Percentiles rank a stretch among this genome's conserved stretches.
Conservation (phyloP, 2,888 invertebrate genomes). For the Brenthis daphne region DNA sequence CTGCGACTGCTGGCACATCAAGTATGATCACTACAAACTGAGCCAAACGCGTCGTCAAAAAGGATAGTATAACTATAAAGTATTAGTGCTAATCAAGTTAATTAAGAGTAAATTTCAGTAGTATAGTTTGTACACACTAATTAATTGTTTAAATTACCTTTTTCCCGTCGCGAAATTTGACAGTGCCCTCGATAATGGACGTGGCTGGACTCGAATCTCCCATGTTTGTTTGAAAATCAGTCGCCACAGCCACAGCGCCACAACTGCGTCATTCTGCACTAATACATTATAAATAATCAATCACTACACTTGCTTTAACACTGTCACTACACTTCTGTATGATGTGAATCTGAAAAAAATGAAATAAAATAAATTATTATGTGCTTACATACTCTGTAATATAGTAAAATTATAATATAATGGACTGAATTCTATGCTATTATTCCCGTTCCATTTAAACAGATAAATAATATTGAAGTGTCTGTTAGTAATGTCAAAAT, state of each 20-base stretch:
- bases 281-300: slow-evolving; percentile 55
- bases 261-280: slow-evolving; percentile 63
- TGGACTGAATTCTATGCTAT: too few species aligned
- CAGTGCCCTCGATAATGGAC: slow-evolving; percentile 93
- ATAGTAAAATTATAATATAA: too few species aligned
- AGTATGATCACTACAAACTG: too few species aligned
- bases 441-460: too few species aligned
- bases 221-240: slow-evolving; percentile 68
- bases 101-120: too few species aligned
- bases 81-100: too few species aligned
- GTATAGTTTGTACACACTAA: neutral
- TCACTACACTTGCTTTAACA: slow-evolving; percentile 31
- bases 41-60: too few species aligned
- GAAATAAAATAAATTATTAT: neutral
- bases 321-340: slow-evolving; percentile 40
- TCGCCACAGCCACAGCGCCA: slow-evolving; percentile 69
- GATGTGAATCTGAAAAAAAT: slow-evolving; percentile 48
- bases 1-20: too few species aligned
- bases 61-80: too few species aligned
- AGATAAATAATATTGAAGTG: too few species aligned
- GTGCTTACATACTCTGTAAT: too few species aligned
- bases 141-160: slow-evolving; percentile 83
- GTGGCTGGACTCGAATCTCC: slow-evolving; percentile 81
- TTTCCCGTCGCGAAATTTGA: slow-evolving; percentile 95
- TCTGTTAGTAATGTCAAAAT: too few species aligned